Conservation (phyloP, 2,797 vertebrate species). For the Cichlasoma orientale region DNA sequence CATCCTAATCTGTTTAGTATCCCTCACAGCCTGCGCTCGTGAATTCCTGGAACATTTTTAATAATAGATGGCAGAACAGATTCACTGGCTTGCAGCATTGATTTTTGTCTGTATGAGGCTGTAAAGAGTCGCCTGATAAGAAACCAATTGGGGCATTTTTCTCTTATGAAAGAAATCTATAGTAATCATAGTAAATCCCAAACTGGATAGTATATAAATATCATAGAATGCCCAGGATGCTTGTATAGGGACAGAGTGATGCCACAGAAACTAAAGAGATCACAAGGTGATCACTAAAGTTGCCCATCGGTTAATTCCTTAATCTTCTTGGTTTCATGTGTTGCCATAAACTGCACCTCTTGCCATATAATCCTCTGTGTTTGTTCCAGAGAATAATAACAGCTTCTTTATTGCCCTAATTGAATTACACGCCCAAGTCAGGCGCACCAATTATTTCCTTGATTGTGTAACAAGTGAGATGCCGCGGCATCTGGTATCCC, state of each 20-base stretch:
- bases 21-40: conserved; percentile 29
- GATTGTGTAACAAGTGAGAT: conserved; percentile 66
- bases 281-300: not conserved
- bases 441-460: conserved; percentile 49
- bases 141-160: conserved; percentile 15
- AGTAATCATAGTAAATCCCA: conserved; percentile 21
- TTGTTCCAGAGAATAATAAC: conserved; percentile 32
- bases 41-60: conserved; percentile 52
- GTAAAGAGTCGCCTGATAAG: conserved; percentile 33
- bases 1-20: conserved; percentile 53
- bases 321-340: conserved; percentile 37
- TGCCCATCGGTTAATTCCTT: not conserved
- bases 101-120: conserved; percentile 40
- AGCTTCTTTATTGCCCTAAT: conserved; percentile 52
- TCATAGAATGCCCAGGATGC: not conserved
- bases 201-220: not conserved
- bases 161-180: conserved; percentile 26
- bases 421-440: conserved; percentile 62
- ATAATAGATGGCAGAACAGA: conserved; percentile 56
- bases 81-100: conserved; percentile 40
- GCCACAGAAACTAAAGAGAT: not conserved
- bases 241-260: not conserved
- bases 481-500: conserved; percentile 50
- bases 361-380: not conserved
- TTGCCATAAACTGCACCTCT: conserved; percentile 11